These are phyloP conservation scores for Arvicanthis niloticus DNA, from an alignment of 2,113 vertebrate species.

Conservation along the genomic window DNA sequence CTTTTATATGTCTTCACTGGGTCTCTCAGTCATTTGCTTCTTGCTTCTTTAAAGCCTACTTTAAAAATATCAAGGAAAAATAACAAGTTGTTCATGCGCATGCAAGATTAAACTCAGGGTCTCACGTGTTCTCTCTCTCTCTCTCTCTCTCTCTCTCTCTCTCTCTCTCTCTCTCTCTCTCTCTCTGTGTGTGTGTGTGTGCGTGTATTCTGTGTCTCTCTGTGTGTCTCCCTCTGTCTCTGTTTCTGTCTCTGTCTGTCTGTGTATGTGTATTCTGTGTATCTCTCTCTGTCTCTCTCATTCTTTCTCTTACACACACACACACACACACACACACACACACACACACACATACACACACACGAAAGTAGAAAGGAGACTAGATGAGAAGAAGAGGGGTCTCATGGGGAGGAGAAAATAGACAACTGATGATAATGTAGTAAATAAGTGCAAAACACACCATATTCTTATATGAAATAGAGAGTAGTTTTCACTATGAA, in stretches of 20 bases:
- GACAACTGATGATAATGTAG: background rate
- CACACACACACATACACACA: background rate
- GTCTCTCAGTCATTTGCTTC: slow-evolving; percentile 24
- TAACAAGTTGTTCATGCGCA: background rate
- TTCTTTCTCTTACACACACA: no score
- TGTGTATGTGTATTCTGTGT: no score
- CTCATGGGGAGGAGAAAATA: background rate
- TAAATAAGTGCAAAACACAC: background rate
- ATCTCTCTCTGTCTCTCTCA: no score
- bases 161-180: background rate
- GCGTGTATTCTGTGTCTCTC: background rate
- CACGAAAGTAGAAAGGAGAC: background rate
- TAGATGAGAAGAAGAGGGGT: background rate
- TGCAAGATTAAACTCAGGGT: background rate
- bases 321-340: background rate
- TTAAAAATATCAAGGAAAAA: background rate
- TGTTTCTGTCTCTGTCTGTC: no score
- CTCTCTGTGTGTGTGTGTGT: no score
- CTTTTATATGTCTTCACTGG: slow-evolving; percentile 16
- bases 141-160: background rate
- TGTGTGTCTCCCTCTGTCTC: background rate
- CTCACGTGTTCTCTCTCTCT: background rate
- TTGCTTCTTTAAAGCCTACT: background rate
- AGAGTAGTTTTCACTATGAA: background rate
- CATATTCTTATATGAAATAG: background rate